Percentiles rank a stretch among this genome's conserved stretches.
Conservation (phyloP, 2,113 vertebrate genomes). For the Pterophyllum scalare region DNA sequence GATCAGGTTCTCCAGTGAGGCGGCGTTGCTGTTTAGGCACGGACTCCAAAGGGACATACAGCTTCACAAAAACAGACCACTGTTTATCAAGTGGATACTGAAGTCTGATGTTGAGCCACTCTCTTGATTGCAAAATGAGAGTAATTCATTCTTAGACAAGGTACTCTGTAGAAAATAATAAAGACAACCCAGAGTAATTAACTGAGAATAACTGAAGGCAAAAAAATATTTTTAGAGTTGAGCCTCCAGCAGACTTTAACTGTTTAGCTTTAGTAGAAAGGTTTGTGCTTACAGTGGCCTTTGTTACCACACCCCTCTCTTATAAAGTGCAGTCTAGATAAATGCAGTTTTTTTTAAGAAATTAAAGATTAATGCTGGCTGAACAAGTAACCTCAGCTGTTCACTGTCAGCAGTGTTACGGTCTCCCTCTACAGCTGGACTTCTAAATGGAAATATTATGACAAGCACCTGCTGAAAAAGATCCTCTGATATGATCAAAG, state of each 20-base stretch:
- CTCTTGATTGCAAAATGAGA: neutral
- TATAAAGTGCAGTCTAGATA: neutral
- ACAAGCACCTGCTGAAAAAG: neutral
- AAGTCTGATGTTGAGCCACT: neutral
- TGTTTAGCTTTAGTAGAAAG: neutral
- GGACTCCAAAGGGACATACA: neutral
- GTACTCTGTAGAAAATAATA: neutral
- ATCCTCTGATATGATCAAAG: neutral
- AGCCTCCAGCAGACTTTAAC: neutral
- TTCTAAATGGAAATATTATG: neutral
- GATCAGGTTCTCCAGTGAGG: neutral
- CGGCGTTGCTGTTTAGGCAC: no score
- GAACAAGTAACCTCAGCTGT: neutral
- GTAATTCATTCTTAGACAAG: neutral
- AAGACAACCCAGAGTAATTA: neutral
- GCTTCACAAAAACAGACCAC: neutral
- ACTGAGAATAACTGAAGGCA: neutral
- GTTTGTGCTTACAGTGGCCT: neutral
- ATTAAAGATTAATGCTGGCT: neutral
- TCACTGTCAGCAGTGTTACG: neutral
- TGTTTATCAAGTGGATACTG: neutral
- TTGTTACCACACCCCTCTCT: neutral
- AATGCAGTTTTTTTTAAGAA: neutral
- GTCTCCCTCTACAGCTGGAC: neutral
- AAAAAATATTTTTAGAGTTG: neutral